Base-by-base conservation (phyloP, 2,113 vertebrate species). In the Cygnus atratus region DNA sequence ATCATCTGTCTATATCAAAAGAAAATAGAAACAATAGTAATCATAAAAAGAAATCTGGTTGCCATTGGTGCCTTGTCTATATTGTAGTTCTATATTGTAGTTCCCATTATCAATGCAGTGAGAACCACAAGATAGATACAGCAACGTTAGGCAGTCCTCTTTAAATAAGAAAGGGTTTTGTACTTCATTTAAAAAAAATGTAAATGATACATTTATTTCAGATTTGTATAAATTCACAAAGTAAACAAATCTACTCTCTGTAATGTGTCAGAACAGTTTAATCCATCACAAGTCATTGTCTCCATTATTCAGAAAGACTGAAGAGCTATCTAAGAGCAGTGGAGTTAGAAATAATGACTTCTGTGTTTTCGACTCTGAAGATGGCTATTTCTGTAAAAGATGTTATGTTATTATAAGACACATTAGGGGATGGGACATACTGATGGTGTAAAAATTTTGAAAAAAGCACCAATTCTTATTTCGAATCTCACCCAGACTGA, bases 241-340 rank as follows among this genome's bases (percentile, higher is more conserved):
- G 67, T 93, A 95, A 97, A 95, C 63, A 93, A 18, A 91, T 83
- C 62, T 84, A 17, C 39, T 77, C 41, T 83, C 72, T 88, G n/a
- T 68, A 37, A 37, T 66, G 55, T 96, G 75, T 87, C 44, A 0
- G 85, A 96, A 58, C 33, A 46, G 57, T 90, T 96, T 79, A 76
- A 44, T 88, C 87, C 93, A 71, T 54, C 41, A 55, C 63, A 81
- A 41, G 58, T 85, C 54, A 22, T 75, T 93, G 70, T 95, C 93
- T 93, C 80, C 79, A 26, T 93, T 88, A 73, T 90, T 95, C 68
- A 63, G 20, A 89, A 90, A 78, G 54, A 81, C 25, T 43, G 12
- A 31, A 44, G 61, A 48, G 26, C 83, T 83, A 4, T 61, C 67
- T 77, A 90, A 96, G 94, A 93, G 43, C 13, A 31, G 11, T 80